phyloP scores from a whole-genome alignment of 1,140 invertebrate genomes.

The Bombus affinis region DNA sequence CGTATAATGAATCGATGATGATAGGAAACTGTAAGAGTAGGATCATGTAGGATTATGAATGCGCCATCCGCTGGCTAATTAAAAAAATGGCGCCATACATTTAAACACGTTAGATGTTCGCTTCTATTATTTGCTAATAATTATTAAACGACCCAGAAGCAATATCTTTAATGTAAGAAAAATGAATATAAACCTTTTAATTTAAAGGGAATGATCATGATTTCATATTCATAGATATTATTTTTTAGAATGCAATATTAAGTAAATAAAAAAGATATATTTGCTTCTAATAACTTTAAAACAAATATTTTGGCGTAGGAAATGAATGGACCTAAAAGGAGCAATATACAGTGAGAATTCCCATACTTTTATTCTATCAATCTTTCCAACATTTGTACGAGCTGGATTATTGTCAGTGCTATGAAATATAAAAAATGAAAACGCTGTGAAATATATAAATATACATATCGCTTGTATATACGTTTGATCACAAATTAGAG shows the following conservation, averaged over 20 bases:
- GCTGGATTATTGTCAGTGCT: conserved; percentile 28
- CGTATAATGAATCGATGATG: neutral
- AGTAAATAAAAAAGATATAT: neutral
- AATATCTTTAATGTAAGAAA: neutral
- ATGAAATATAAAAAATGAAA: conserved; percentile 29
- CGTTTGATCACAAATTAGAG: neutral
- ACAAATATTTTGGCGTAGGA: neutral
- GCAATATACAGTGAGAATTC: conserved; percentile 3
- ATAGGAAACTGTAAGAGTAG: neutral
- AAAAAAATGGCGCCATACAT: neutral
- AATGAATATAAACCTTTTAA: neutral
- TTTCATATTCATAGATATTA: neutral
- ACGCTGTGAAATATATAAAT: neutral
- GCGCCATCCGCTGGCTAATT: neutral
- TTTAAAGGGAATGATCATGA: neutral
- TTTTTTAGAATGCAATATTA: too few species aligned
- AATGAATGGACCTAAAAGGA: neutral
- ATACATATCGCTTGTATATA: neutral
- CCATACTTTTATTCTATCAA: conserved; percentile 25
- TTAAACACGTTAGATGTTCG: neutral
- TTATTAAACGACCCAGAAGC: too few species aligned
- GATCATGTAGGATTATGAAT: neutral
- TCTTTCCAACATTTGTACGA: conserved; percentile 4
- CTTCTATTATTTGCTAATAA: neutral
- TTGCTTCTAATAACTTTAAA: neutral